phyloP scores from a whole-genome alignment of 2,797 vertebrate genomes.

The Aulostomus chinensis region DNA sequence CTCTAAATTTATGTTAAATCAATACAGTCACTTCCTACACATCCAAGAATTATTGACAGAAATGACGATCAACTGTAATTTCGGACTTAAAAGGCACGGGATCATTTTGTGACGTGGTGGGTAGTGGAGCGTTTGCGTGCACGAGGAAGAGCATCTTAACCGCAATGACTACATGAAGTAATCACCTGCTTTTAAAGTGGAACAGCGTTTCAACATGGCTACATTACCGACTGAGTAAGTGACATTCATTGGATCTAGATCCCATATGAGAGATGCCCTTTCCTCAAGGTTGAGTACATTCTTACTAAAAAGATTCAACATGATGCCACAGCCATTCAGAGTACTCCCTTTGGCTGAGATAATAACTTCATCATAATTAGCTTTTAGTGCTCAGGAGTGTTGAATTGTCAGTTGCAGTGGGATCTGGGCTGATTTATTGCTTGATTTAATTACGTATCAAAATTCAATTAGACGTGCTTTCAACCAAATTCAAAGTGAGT shows the following conservation, averaged over 20 bases:
- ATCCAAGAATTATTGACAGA: constrained; percentile 67
- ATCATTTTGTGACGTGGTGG: constrained; percentile 24
- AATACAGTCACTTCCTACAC: constrained; percentile 68
- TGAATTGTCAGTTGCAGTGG: constrained; percentile 80
- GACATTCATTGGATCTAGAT: constrained; percentile 57
- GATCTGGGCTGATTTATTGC: constrained; percentile 84
- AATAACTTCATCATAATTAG: constrained; percentile 86
- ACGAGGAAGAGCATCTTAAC: constrained; percentile 19
- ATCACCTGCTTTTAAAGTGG: constrained; percentile 50
- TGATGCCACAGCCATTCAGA: constrained; percentile 68
- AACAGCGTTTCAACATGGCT: constrained; percentile 30
- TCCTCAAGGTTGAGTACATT: constrained; percentile 75
- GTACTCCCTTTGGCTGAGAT: constrained; percentile 77
- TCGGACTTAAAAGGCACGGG: constrained; percentile 37
- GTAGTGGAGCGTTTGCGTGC: constrained; percentile 18
- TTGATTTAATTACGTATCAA: constrained; percentile 88
- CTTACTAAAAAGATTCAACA: constrained; percentile 56
- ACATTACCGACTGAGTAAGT: constrained; percentile 40
- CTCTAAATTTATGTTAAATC: constrained; percentile 73
- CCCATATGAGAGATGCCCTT: constrained; percentile 61
- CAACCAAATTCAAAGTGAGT: constrained; percentile 79
- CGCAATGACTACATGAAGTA: constrained; percentile 12
- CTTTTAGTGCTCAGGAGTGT: constrained; percentile 79
- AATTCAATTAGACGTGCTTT: constrained; percentile 87
- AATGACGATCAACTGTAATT: constrained; percentile 64